Percentiles rank a stretch among this genome's conserved stretches.
Evolutionary conservation across 2,113 vertebrate genomes (phyloP).

Genomic region (Leucoraja erinaceus): DNA sequence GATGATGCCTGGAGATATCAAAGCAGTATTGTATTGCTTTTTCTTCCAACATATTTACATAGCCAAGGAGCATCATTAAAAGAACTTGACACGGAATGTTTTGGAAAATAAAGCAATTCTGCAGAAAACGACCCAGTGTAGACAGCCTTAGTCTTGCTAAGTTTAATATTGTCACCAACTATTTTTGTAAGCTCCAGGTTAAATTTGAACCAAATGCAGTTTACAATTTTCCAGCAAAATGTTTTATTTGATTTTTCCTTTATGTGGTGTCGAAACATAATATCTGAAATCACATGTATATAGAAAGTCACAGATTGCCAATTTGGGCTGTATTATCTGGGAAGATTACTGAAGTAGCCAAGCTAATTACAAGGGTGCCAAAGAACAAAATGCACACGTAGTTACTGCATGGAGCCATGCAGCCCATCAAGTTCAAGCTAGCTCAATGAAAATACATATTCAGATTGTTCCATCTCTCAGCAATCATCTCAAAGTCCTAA

Average conservation of each 20-base stretch:
- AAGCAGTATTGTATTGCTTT: slow-evolving; percentile 69
- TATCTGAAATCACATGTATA: neutral
- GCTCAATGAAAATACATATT: too few relatives aligned
- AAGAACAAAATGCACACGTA: neutral
- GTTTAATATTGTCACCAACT: neutral
- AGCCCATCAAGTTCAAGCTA: too few relatives aligned
- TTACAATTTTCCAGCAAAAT: neutral
- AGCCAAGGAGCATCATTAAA: slow-evolving; percentile 49
- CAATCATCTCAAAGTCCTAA: too few relatives aligned
- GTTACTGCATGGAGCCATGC: too few relatives aligned
- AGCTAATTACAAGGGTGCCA: neutral
- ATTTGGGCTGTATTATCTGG: neutral
- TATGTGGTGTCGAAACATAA: neutral
- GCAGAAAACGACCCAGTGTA: neutral
- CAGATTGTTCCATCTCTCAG: too few relatives aligned
- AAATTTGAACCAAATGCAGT: neutral
- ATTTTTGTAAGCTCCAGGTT: neutral
- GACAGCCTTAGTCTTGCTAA: neutral
- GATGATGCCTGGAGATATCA: slow-evolving; percentile 66
- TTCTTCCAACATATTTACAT: slow-evolving; percentile 58
- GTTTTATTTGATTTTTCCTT: neutral
- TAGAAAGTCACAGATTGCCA: neutral
- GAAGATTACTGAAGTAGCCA: neutral
- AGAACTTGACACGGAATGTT: slow-evolving; percentile 40
- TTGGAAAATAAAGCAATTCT: slow-evolving; percentile 4